phyloP scores from a whole-genome alignment of 2,888 invertebrate genomes.

The Ennomos quercinarius region DNA sequence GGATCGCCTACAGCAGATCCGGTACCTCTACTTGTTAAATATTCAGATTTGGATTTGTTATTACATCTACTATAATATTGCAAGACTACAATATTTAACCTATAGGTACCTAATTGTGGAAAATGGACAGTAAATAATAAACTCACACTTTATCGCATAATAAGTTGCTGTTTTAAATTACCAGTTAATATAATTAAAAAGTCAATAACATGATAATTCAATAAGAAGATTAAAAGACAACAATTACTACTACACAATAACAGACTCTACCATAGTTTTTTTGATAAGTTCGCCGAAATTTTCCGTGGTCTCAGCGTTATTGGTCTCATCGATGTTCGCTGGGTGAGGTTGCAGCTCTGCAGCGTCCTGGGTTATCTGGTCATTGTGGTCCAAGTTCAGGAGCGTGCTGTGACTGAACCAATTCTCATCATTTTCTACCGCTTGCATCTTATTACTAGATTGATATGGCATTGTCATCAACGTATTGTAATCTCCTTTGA shows the following conservation, averaged over 20 bases:
- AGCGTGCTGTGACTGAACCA: conserved; percentile 80
- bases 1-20: too few relatives aligned
- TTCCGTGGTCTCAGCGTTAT: conserved; percentile 78
- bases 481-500: conserved; percentile 86
- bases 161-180: conserved; percentile 44
- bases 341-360: conserved; percentile 54
- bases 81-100: too few relatives aligned
- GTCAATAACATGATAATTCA: conserved; percentile 74
- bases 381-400: conserved; percentile 69
- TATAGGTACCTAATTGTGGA: too few relatives aligned
- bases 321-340: conserved; percentile 52
- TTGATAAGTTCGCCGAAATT: conserved; percentile 97
- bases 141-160: conserved; percentile 32
- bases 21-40: too few relatives aligned
- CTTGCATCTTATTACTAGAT: conserved; percentile 88
- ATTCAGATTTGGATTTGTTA: too few relatives aligned
- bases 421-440: conserved; percentile 82
- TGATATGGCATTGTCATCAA: conserved; percentile 88
- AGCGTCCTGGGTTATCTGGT: conserved; percentile 70
- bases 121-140: conserved; percentile 24
- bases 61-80: too few relatives aligned
- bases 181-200: conserved; percentile 77
- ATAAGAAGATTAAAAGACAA: conserved; percentile 74
- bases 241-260: conserved; percentile 89
- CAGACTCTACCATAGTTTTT: conserved; percentile 96